phyloP scores from a whole-genome alignment of 2,113 vertebrate species.

The Scalopus aquaticus region DNA sequence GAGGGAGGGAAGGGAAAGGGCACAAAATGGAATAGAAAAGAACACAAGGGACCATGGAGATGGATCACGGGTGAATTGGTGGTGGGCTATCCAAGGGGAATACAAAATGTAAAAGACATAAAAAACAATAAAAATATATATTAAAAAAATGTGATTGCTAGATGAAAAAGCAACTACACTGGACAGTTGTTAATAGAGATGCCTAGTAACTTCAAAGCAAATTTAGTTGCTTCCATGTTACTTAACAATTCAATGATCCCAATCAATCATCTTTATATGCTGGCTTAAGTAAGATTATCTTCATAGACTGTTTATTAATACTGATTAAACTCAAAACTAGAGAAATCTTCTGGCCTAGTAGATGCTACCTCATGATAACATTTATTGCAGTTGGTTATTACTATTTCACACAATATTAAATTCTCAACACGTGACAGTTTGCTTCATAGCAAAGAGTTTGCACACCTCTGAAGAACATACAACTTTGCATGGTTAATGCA shows the following conservation, averaged over 20 bases:
- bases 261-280: too few species aligned
- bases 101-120: too few species aligned
- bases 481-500: background rate
- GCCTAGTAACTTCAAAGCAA: slow-evolving; percentile 26
- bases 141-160: background rate
- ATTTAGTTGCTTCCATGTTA: background rate
- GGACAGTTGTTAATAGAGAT: background rate
- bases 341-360: background rate
- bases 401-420: slow-evolving; percentile 26
- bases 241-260: slow-evolving; percentile 13
- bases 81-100: too few species aligned
- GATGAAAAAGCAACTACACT: background rate
- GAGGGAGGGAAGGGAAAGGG: too few species aligned
- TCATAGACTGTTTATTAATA: slow-evolving; percentile 14
- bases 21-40: too few species aligned
- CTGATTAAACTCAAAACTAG: background rate
- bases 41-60: too few species aligned
- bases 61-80: too few species aligned
- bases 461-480: background rate
- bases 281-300: slow-evolving; percentile 33
- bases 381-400: background rate
- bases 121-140: too few species aligned
- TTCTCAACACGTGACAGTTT: background rate
- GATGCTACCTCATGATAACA: background rate
- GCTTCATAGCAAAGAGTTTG: background rate